Conservation (phyloP, 2,797 vertebrate species). For the Sternotherus odoratus region DNA sequence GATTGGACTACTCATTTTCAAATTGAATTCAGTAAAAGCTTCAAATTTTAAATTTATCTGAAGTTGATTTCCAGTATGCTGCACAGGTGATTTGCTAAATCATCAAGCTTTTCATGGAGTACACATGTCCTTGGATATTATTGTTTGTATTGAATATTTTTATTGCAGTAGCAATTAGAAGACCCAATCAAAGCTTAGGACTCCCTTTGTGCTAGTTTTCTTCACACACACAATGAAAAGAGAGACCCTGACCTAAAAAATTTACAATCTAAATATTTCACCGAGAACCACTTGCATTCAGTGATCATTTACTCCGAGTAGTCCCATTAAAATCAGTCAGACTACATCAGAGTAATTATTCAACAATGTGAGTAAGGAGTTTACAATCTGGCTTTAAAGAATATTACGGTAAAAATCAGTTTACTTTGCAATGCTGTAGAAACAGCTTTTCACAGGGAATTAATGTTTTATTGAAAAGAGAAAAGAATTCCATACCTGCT, state of each 20-base stretch:
- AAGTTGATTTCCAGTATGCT: background rate
- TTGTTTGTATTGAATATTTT: background rate
- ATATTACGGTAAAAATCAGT: background rate
- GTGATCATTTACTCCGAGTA: background rate
- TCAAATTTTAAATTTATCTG: background rate
- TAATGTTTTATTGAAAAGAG: background rate
- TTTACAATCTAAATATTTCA: background rate
- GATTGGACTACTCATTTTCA: background rate
- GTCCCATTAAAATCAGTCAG: background rate
- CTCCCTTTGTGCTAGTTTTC: background rate
- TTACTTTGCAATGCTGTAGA: background rate
- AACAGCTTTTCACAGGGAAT: background rate
- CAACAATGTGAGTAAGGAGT: background rate
- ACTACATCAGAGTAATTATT: background rate
- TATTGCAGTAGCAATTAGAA: background rate
- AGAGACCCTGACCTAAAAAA: background rate
- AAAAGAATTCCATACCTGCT: background rate
- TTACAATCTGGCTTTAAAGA: background rate
- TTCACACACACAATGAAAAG: background rate
- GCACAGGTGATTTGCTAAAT: background rate
- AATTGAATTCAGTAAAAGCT: background rate
- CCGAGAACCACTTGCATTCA: background rate
- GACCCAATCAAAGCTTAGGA: background rate
- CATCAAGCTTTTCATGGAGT: background rate
- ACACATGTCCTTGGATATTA: background rate